Evolutionary conservation across 1,140 invertebrate genomes (phyloP).

Genomic region (Tetramorium alpestre): DNA sequence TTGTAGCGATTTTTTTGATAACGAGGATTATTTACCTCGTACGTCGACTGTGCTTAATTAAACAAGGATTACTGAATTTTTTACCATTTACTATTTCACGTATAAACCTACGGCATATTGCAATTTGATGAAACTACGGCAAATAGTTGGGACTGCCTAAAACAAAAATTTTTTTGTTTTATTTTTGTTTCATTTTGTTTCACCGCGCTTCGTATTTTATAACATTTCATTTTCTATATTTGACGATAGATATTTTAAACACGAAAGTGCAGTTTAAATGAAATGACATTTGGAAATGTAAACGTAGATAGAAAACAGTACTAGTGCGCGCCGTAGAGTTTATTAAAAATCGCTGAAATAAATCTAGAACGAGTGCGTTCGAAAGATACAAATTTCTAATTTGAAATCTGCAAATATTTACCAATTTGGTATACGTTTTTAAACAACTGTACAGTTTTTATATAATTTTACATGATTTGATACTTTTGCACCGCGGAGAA

Average conservation of each 20-base stretch:
- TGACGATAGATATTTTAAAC: constrained; percentile 55
- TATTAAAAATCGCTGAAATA: constrained; percentile 60
- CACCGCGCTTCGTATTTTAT: constrained; percentile 46
- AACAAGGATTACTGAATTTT: constrained; percentile 33
- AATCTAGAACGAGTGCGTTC: neutral
- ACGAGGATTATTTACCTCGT: neutral
- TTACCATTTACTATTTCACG: neutral
- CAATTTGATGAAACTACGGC: constrained; percentile 30
- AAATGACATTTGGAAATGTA: constrained; percentile 51
- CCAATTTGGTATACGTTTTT: constrained; percentile 42
- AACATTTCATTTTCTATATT: constrained; percentile 35
- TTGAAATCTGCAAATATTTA: constrained; percentile 52
- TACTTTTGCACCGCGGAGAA: neutral
- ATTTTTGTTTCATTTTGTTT: constrained; percentile 51
- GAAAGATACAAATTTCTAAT: constrained; percentile 30
- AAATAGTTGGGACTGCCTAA: constrained; percentile 8
- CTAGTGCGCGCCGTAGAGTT: constrained; percentile 7
- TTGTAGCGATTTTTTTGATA: neutral
- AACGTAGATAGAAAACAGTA: constrained; percentile 34
- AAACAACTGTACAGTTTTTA: constrained; percentile 36
- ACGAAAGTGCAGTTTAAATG: constrained; percentile 34
- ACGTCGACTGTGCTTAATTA: constrained; percentile 3
- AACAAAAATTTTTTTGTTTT: constrained; percentile 17
- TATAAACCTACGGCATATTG: constrained; percentile 12
- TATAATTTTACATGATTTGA: constrained; percentile 43